phyloP scores from a whole-genome alignment of 2,113 vertebrate species.

The Tringa solitaria region DNA sequence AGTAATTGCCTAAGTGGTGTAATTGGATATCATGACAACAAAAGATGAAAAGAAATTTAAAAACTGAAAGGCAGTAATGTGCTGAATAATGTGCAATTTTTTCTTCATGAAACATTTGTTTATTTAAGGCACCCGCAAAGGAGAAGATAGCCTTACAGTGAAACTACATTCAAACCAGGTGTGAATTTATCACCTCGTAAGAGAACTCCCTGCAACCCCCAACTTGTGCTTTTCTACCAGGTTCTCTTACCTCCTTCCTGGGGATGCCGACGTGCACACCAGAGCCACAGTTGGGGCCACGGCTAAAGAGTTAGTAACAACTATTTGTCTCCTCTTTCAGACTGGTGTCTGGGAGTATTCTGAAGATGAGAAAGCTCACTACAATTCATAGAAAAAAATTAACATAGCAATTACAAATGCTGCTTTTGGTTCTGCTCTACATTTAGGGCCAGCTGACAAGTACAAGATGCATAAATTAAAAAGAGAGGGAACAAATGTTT shows the following conservation, averaged over 20 bases:
- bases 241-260: no score
- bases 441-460: background rate
- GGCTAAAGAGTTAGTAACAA: background rate
- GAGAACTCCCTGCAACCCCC: background rate
- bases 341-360: background rate
- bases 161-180: background rate
- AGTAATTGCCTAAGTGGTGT: background rate
- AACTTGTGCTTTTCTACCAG: background rate
- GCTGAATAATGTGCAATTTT: background rate
- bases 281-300: background rate
- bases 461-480: background rate
- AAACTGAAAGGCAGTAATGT: background rate
- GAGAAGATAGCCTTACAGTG: background rate
- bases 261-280: no score
- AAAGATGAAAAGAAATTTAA: background rate
- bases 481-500: conserved; percentile 3
- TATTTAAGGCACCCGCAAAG: background rate
- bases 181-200: background rate
- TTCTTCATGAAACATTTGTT: background rate
- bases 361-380: background rate
- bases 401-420: background rate
- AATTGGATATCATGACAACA: background rate
- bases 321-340: background rate
- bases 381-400: background rate
- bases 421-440: background rate